These are phyloP conservation scores for Ferdinandea cuprea DNA, from an alignment of 2,888 invertebrate genomes.

Conservation along the genomic window DNA sequence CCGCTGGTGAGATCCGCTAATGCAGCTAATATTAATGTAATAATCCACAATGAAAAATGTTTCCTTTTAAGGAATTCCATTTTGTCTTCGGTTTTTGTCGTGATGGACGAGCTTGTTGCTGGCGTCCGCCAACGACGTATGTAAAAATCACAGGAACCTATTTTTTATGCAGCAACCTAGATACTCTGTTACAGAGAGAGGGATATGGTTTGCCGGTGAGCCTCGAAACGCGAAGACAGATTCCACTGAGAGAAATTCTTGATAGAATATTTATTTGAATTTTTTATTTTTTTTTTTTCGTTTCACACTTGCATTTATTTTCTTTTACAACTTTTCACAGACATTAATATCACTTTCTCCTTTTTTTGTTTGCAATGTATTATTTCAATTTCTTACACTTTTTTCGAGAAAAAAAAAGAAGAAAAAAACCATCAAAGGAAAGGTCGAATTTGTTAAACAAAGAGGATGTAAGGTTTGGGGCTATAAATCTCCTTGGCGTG, in stretches of 20 bases:
- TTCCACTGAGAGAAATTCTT: constrained; percentile 51
- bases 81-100: constrained; percentile 75
- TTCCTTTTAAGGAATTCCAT: constrained; percentile 82
- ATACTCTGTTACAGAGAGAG: constrained; percentile 29
- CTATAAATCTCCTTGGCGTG: constrained; percentile 45
- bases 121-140: constrained; percentile 65
- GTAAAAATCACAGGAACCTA: constrained; percentile 47
- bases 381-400: constrained; percentile 20
- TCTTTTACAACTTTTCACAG: constrained; percentile 39
- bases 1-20: constrained; percentile 78
- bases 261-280: constrained; percentile 56
- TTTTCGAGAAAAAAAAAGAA: constrained; percentile 18
- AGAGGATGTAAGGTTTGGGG: constrained; percentile 13
- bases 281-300: constrained; percentile 31
- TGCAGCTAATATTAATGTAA: constrained; percentile 79
- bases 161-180: constrained; percentile 41
- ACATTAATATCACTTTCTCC: constrained; percentile 58
- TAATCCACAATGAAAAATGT: constrained; percentile 81
- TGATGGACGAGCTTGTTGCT: constrained; percentile 70
- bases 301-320: constrained; percentile 59
- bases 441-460: constrained; percentile 18
- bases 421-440: constrained; percentile 32
- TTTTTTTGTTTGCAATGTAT: constrained; percentile 38
- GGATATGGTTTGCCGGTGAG: constrained; percentile 33
- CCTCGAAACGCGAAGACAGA: constrained; percentile 38